Conservation (phyloP, 1,140 invertebrate genomes). For the Hypothenemus hampei region DNA sequence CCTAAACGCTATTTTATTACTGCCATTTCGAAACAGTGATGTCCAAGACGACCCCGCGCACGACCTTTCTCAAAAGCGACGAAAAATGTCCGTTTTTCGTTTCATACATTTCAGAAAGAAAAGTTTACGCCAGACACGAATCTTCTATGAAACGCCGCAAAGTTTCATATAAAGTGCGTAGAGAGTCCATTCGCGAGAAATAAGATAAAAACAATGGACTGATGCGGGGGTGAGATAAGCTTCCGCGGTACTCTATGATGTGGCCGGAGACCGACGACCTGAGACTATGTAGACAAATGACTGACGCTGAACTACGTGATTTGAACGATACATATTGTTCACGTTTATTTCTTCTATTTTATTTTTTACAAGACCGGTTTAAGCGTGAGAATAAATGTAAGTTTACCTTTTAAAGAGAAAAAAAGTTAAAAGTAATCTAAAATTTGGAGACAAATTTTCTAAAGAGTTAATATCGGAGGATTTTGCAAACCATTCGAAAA, state of each 20-base stretch:
- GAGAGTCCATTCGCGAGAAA: slow-evolving; percentile 25
- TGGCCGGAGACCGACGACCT: slow-evolving; percentile 30
- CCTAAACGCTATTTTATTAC: slow-evolving; percentile 10
- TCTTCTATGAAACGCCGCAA: slow-evolving; percentile 25
- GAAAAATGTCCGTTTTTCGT: too few relatives aligned
- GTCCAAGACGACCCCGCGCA: slow-evolving; percentile 11
- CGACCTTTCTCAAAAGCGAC: slow-evolving; percentile 3
- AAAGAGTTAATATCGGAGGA: too few relatives aligned
- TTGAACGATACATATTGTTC: too few relatives aligned
- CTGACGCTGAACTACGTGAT: too few relatives aligned
- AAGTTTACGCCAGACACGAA: slow-evolving; percentile 13
- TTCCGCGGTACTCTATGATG: slow-evolving; percentile 33
- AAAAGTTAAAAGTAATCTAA: too few relatives aligned
- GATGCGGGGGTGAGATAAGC: slow-evolving; percentile 33
- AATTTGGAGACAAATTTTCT: too few relatives aligned
- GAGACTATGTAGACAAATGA: slow-evolving; percentile 38
- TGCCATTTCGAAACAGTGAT: slow-evolving; percentile 19
- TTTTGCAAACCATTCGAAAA: too few relatives aligned
- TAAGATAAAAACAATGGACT: slow-evolving; percentile 17
- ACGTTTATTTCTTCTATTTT: too few relatives aligned
- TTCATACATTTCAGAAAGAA: too few relatives aligned
- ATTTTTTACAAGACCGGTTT: too few relatives aligned
- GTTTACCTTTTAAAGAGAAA: too few relatives aligned
- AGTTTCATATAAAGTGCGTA: slow-evolving; percentile 29
- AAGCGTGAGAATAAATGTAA: too few relatives aligned